Evolutionary conservation across 2,113 vertebrate genomes (phyloP), one percentile per base, ranked within the genome.

Genomic region (Narcine bancroftii): DNA sequence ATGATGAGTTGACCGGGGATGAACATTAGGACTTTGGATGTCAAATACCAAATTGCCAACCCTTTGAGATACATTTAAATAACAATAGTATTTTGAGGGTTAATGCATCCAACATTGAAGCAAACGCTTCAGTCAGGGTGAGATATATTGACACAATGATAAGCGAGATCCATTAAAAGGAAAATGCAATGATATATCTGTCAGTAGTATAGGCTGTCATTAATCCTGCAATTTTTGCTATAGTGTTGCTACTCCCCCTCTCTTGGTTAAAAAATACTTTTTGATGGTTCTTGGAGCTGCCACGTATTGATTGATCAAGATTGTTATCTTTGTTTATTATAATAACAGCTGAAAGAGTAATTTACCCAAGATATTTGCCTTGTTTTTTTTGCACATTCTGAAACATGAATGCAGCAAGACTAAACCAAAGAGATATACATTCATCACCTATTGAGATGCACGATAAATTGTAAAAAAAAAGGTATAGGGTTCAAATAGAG

Each of bases 141-240:
- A 47, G 79, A 53, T 47, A 29, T 53, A 53, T 45, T 69, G 65
- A 71, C 65, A 91, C 42, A 39, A 91, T 91, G 89, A 69, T 71
- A 91, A 2, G 65, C 26, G 26, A 66, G 89, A 69, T 91, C 63
- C 89, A 91, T 91, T 69, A 91, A 91, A 69, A 71, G 63, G 45
- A 42, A 91, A 91, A 91, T 45, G 36, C 66, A n/a, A 91, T 71
- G 89, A 91, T 71, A 71, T 91, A 47, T 91, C 89, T 91, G 89
- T 71, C 89, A 91, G 42, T 65, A 33, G 42, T 0, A 47, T 69
- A 69, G 39, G 42, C 42, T 91, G 65, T 66, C 39, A 91, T 91
- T 91, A 91, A 91, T 69, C 89, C 39, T 91, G 89, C 63, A 91
- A 91, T 91, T 71, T 69, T 69, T 66, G 39, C 65, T 29, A 17